Base-by-base conservation (phyloP, 2,797 vertebrate species). In the Acanthiza pusilla region DNA sequence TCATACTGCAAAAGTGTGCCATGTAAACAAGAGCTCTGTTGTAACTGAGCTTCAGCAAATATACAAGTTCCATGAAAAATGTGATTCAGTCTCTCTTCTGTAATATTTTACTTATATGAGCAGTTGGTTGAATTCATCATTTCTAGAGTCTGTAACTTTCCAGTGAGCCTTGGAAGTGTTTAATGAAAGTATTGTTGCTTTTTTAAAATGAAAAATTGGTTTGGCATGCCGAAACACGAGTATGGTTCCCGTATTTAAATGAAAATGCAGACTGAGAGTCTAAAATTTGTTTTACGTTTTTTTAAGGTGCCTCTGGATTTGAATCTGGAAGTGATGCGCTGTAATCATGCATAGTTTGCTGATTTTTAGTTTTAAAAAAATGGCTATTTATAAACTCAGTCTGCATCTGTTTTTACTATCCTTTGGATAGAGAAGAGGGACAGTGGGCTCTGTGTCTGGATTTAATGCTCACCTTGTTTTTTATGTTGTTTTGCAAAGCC, bases 71-170 rank as follows among this genome's bases (percentile, higher is more conserved):
- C 43, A 32, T 93, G 91, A 95, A 93, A 94, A 63, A 79, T 23
- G 1, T 53, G 58, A 40, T 95, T 97, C 88, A 96, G 13, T 86
- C 62, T 85, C 5, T 36, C 27, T 30, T 87, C 23, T 85, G 16
- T 82, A 96, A 91, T 93, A 81, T 84, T 95, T 95, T 77, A 58
- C 68, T 94, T 90, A 47, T 43, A 36, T 62, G 74, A 80, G 63
- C 91, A n/a, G 47, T 76, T 81, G 51, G 17, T 90, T 86, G 58
- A 90, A 45, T 73, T 68, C 16, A 74, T 54, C 25, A 0, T 72
- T 91, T 78, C 45, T 61, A 57, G 51, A 62, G n/a, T 51, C 71
- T 42, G 63, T 55, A 66, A 71, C 53, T 94, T 94, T 58, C 57
- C 38, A 26, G 42, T 54, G 65, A 85, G 70, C 47, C 48, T 75